These are phyloP conservation scores for Callyntrura sp. DNA, from an alignment of 2,888 invertebrate genomes.

Conservation along the genomic window DNA sequence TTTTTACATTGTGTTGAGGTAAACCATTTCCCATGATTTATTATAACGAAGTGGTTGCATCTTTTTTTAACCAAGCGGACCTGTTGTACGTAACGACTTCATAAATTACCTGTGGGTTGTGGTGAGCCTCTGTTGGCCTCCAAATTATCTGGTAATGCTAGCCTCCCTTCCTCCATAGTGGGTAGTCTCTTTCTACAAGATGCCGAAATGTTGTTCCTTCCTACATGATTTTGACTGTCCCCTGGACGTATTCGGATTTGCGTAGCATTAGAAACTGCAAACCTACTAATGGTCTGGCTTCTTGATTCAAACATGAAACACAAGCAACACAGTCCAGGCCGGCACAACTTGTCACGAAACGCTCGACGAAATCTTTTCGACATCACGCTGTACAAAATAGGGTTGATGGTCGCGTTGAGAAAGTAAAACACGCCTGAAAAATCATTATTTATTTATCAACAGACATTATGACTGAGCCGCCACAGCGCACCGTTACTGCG, in stretches of 20 bases:
- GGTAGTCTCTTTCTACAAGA: slow-evolving; percentile 46
- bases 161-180: not conserved
- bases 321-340: slow-evolving; percentile 79
- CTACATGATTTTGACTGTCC: slow-evolving; percentile 79
- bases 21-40: too few relatives aligned
- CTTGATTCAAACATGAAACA: slow-evolving; percentile 80
- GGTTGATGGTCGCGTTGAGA: slow-evolving; percentile 82
- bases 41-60: too few relatives aligned
- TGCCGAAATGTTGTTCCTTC: slow-evolving; percentile 73
- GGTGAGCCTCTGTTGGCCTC: not conserved
- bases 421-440: slow-evolving; percentile 83
- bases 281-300: slow-evolving; percentile 62
- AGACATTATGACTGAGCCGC: not conserved
- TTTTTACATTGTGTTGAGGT: not conserved
- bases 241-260: slow-evolving; percentile 79
- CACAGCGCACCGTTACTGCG: not conserved
- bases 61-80: too few relatives aligned
- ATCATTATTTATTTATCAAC: not conserved
- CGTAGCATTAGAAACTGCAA: slow-evolving; percentile 73
- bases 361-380: slow-evolving; percentile 82
- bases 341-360: slow-evolving; percentile 82
- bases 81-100: not conserved
- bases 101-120: not conserved
- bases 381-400: slow-evolving; percentile 81
- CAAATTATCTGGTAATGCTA: slow-evolving; percentile 1